These are phyloP conservation scores for Leptestheria dahalacensis DNA, from an alignment of 1,140 invertebrate species.

Conservation along the genomic window DNA sequence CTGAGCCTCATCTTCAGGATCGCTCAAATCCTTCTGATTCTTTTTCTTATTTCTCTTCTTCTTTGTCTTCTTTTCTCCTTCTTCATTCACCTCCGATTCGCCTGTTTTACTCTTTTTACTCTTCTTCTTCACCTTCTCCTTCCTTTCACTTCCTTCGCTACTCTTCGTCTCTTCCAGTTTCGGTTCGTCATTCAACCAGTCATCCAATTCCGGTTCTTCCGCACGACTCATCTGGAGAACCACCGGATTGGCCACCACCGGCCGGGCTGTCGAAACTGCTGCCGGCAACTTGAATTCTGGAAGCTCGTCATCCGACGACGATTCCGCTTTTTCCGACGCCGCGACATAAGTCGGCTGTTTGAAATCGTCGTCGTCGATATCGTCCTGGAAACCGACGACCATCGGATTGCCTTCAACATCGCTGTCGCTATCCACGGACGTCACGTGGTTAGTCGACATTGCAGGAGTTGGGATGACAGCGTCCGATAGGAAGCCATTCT, in stretches of 20 bases:
- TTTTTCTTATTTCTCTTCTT: not conserved
- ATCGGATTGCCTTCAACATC: conserved; percentile 60
- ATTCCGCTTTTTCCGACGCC: not conserved
- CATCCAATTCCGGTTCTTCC: not conserved
- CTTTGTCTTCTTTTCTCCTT: not conserved
- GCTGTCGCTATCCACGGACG: conserved; percentile 44
- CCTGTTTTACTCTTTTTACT: not conserved
- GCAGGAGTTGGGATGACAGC: conserved; percentile 1
- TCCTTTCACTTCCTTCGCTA: not conserved
- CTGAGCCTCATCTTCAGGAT: not conserved
- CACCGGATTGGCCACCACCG: not conserved
- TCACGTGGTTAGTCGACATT: not conserved
- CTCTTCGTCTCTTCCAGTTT: not conserved
- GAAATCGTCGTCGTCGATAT: conserved; percentile 53
- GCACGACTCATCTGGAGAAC: not conserved
- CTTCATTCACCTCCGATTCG: not conserved
- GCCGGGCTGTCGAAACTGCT: not conserved
- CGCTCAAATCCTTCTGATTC: not conserved
- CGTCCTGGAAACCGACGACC: conserved; percentile 73
- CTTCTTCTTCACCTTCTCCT: not conserved
- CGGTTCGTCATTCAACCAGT: not conserved
- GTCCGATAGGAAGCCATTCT: not conserved
- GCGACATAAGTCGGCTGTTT: not conserved
- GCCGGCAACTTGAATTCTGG: not conserved
- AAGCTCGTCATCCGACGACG: not conserved